Conservation (phyloP, 1,140 invertebrate species). For the Amyelois transitella region DNA sequence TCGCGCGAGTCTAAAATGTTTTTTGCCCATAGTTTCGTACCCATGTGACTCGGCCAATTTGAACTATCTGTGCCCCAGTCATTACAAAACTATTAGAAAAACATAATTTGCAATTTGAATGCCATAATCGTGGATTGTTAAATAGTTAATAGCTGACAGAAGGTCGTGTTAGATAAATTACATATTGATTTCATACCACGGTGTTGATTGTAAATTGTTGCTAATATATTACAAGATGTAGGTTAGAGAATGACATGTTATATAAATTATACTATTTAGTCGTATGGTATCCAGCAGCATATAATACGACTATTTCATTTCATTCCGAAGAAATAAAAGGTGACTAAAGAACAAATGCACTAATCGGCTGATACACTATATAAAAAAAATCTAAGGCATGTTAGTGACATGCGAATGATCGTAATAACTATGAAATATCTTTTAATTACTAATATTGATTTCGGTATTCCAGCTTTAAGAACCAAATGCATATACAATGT, state of each 20-base stretch:
- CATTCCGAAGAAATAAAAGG: no score
- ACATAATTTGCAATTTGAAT: slow-evolving; percentile 31
- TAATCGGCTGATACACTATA: no score
- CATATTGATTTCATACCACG: slow-evolving; percentile 27
- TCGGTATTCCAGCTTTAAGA: no score
- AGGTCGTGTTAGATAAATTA: slow-evolving; percentile 37
- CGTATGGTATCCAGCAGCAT: no score
- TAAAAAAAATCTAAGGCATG: no score
- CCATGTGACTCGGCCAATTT: neutral
- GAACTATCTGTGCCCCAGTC: slow-evolving; percentile 2
- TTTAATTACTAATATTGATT: no score
- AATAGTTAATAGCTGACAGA: slow-evolving; percentile 27
- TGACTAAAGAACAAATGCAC: no score
- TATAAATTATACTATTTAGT: neutral
- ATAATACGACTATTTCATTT: no score
- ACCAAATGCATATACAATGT: no score
- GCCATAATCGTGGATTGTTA: slow-evolving; percentile 27
- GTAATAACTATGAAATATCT: no score
- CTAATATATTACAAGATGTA: neutral
- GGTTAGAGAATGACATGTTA: neutral
- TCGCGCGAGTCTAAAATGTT: neutral
- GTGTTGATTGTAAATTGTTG: slow-evolving; percentile 24
- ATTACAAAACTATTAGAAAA: slow-evolving; percentile 18
- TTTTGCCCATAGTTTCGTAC: neutral
- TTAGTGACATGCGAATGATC: no score